A percentile compares a stretch with the other conserved stretches of the same genome.
These are phyloP conservation scores for Oscheius myriophilus DNA, from an alignment of 2,888 invertebrate genomes.

Conservation along the genomic window DNA sequence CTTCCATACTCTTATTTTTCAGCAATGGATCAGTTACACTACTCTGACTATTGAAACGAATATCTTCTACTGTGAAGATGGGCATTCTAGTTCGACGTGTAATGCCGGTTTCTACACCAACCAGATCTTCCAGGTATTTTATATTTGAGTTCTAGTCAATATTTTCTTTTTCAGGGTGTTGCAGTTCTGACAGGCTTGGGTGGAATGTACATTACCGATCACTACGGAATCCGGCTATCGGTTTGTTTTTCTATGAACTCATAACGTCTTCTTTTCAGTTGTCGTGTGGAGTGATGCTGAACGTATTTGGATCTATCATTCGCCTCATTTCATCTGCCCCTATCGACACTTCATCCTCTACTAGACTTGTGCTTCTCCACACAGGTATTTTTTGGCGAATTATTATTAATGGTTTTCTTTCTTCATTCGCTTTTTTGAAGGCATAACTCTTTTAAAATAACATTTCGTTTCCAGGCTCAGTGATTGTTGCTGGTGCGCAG, in stretches of 20 bases:
- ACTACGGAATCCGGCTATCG: constrained; percentile 62
- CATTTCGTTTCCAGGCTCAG: constrained; percentile 55
- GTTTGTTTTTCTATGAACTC: constrained; percentile 38
- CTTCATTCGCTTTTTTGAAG: no score
- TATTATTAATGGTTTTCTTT: not conserved
- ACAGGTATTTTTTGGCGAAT: constrained; percentile 12
- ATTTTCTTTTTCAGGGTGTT: no score
- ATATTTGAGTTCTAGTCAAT: no score
- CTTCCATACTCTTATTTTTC: constrained; percentile 18
- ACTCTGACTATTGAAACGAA: constrained; percentile 53
- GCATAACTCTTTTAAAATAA: no score
- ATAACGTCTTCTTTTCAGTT: constrained; percentile 15
- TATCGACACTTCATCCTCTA: constrained; percentile 25
- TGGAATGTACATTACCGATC: constrained; percentile 70
- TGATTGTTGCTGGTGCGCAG: constrained; percentile 62
- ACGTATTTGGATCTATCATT: constrained; percentile 39
- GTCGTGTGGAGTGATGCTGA: constrained; percentile 36
- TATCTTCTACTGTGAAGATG: constrained; percentile 53
- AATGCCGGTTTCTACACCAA: constrained; percentile 55
- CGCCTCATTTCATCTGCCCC: constrained; percentile 43
- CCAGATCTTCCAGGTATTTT: constrained; percentile 60
- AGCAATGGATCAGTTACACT: constrained; percentile 67
- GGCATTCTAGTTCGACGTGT: constrained; percentile 34
- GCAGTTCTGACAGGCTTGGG: constrained; percentile 63
- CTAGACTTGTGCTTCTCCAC: constrained; percentile 36